Percentiles rank a stretch among this genome's conserved stretches.
Conservation (phyloP, 2,797 vertebrate genomes). For the Oryzias sinensis region DNA sequence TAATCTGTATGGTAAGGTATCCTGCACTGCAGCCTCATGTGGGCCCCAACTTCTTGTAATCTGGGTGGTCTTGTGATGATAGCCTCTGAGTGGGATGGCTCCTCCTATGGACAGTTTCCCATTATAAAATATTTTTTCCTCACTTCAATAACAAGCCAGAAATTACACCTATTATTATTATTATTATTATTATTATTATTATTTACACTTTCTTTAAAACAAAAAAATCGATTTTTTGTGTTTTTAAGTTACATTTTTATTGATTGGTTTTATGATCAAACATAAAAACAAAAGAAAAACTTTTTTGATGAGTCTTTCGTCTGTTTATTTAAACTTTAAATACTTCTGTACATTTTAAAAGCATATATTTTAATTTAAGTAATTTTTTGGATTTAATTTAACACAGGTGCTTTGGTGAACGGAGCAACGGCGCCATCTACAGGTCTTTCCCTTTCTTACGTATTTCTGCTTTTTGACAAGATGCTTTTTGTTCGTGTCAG, state of each 20-base stretch:
- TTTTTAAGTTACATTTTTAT: too few species aligned
- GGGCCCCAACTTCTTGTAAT: too few species aligned
- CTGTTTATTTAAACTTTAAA: background rate
- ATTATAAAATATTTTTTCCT: too few species aligned
- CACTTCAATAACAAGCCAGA: too few species aligned
- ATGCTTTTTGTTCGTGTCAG: constrained; percentile 12
- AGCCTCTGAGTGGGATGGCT: background rate
- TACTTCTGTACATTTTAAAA: background rate
- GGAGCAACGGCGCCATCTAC: constrained; percentile 39
- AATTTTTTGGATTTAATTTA: background rate
- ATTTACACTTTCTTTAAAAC: background rate
- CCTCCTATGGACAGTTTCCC: too few species aligned
- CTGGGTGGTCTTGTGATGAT: background rate
- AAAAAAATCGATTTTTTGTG: background rate
- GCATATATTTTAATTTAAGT: too few species aligned
- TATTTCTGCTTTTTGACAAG: background rate
- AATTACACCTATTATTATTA: background rate
- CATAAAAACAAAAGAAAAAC: background rate
- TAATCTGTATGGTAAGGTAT: background rate
- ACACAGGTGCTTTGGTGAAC: background rate
- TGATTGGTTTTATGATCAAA: too few species aligned
- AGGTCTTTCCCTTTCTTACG: fast-evolving
- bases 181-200: background rate
- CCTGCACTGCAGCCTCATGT: background rate
- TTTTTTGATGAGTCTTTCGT: background rate